Conservation (phyloP, 2,888 invertebrate species). For the Trilocha varians region DNA sequence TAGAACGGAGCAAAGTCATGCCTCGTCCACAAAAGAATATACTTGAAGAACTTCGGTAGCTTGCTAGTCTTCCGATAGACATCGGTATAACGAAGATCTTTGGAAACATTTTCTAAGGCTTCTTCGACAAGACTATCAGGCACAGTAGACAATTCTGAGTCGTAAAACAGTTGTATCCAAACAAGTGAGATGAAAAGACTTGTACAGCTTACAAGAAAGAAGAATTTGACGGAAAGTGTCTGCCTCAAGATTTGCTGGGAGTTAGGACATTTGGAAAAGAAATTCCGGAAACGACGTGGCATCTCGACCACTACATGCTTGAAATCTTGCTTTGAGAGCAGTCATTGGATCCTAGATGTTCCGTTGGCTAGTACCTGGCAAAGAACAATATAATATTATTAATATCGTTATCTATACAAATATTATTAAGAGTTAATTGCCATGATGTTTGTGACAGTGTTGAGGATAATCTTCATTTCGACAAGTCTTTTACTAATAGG, state of each 20-base stretch:
- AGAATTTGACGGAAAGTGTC: conserved; percentile 28
- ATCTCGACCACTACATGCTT: conserved; percentile 36
- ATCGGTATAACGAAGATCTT: conserved; percentile 41
- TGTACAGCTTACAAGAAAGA: conserved; percentile 32
- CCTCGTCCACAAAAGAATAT: conserved; percentile 48
- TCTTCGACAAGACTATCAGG: conserved; percentile 34
- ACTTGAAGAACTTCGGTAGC: conserved; percentile 40
- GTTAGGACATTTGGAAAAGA: conserved; percentile 14
- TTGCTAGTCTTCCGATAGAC: conserved; percentile 37
- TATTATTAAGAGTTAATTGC: too few species aligned
- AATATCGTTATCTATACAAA: too few species aligned
- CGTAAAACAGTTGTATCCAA: conserved; percentile 31
- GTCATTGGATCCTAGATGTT: conserved; percentile 12
- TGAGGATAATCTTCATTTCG: too few species aligned
- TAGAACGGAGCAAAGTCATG: conserved; percentile 39
- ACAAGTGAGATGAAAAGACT: conserved; percentile 32
- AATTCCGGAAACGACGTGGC: conserved; percentile 16
- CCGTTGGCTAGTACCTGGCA: conserved; percentile 13
- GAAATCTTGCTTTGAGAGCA: conserved; percentile 3
- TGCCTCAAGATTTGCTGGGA: conserved; percentile 24
- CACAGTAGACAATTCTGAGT: conserved; percentile 11
- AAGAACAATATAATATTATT: too few species aligned
- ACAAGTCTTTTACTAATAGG: too few species aligned
- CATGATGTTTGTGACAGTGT: too few species aligned
- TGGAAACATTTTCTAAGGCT: conserved; percentile 38